A percentile compares a stretch with the other conserved stretches of the same genome.
phyloP scores from a whole-genome alignment of 1,140 invertebrate genomes.

The Cydia pomonella region DNA sequence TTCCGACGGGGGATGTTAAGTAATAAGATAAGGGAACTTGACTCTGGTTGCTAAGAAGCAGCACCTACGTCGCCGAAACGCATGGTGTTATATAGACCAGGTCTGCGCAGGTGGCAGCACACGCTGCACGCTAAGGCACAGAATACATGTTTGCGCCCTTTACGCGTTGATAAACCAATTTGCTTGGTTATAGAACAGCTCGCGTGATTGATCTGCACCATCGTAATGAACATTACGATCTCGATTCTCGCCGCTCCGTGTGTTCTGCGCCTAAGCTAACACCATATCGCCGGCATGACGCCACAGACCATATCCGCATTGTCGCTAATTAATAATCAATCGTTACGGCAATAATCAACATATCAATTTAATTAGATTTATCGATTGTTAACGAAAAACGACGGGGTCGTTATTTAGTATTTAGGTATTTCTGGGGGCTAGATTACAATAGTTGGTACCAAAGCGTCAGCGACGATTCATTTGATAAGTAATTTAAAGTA shows the following conservation, averaged over 20 bases:
- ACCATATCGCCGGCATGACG: slow-evolving; percentile 66
- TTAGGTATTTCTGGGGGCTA: slow-evolving; percentile 51
- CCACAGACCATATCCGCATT: slow-evolving; percentile 46
- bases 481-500: slow-evolving; percentile 2
- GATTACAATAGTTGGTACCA: slow-evolving; percentile 47
- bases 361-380: slow-evolving; percentile 60
- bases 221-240: too few species aligned
- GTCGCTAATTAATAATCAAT: slow-evolving; percentile 47
- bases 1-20: slow-evolving; percentile 72
- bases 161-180: slow-evolving; percentile 9
- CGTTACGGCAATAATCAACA: slow-evolving; percentile 69
- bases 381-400: slow-evolving; percentile 47
- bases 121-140: slow-evolving; percentile 45
- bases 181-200: slow-evolving; percentile 30
- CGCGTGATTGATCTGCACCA: slow-evolving; percentile 36
- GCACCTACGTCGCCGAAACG: slow-evolving; percentile 66
- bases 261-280: slow-evolving; percentile 52
- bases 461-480: slow-evolving; percentile 20
- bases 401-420: slow-evolving; percentile 67
- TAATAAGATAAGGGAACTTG: slow-evolving; percentile 74
- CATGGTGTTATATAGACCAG: slow-evolving; percentile 72
- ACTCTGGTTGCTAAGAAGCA: slow-evolving; percentile 68
- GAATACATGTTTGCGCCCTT: slow-evolving; percentile 50
- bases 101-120: slow-evolving; percentile 38
- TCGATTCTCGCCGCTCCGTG: slow-evolving; percentile 41